Evolutionary conservation across 2,797 vertebrate genomes (phyloP).

Genomic region (Syngnathus acus): DNA sequence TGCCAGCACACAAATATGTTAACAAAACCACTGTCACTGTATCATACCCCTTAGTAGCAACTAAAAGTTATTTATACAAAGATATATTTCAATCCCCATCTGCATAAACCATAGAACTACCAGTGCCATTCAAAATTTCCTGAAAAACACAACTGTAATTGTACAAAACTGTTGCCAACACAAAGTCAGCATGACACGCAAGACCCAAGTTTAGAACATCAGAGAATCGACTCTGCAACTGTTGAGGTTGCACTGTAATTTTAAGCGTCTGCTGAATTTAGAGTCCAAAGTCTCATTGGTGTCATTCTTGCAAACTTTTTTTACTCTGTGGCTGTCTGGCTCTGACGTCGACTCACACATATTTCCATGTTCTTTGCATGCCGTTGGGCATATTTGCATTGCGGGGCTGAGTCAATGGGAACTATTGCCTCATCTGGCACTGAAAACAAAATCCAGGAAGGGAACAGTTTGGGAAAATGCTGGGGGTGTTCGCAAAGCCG

Average conservation of each 20-base stretch:
- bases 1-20: background rate
- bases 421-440: conserved; percentile 53
- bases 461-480: conserved; percentile 55
- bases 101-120: background rate
- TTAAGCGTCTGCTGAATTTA: background rate
- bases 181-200: background rate
- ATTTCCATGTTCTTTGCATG: conserved; percentile 61
- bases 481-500: conserved; percentile 19
- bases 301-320: background rate
- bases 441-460: conserved; percentile 60
- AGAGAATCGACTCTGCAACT: background rate
- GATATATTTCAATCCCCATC: background rate
- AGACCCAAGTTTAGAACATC: background rate
- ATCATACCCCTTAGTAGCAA: background rate
- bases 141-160: background rate
- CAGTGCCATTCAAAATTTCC: background rate
- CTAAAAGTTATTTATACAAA: background rate
- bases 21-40: background rate
- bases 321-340: background rate
- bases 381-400: conserved; percentile 63
- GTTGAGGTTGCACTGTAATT: background rate
- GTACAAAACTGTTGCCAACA: background rate
- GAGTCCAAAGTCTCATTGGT: background rate
- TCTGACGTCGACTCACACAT: background rate
- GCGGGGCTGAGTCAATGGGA: conserved; percentile 61